phyloP scores from a whole-genome alignment of 2,797 vertebrate species.

The Ctenosaura bakeri region DNA sequence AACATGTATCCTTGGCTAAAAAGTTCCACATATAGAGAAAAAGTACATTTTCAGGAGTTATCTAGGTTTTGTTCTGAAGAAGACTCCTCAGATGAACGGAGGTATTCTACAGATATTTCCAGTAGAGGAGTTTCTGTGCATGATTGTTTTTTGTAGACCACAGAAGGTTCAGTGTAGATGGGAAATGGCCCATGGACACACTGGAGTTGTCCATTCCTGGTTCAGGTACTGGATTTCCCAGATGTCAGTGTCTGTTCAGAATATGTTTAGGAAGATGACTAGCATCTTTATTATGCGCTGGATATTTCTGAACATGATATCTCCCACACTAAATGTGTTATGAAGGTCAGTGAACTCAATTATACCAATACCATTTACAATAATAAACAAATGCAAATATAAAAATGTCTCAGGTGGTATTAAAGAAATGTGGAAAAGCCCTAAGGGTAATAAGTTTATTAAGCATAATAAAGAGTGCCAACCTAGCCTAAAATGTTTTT shows the following conservation, averaged over 20 bases:
- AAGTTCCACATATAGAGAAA: too few relatives aligned
- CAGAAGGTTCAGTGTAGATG: too few relatives aligned
- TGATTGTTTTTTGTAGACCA: too few relatives aligned
- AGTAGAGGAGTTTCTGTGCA: too few relatives aligned
- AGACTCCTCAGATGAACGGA: too few relatives aligned
- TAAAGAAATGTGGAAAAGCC: background rate
- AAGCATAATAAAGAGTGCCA: background rate
- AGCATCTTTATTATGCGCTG: background rate
- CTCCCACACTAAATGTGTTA: slow-evolving; percentile 9
- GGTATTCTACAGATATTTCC: too few relatives aligned
- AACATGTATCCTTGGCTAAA: too few relatives aligned
- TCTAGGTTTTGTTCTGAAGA: too few relatives aligned
- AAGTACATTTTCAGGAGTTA: too few relatives aligned
- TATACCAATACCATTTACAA: slow-evolving; percentile 41
- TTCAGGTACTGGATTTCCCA: background rate
- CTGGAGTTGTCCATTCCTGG: background rate
- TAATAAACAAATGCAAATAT: slow-evolving; percentile 22
- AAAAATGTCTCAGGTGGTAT: slow-evolving; percentile 15
- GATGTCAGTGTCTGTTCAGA: background rate
- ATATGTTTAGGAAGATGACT: background rate
- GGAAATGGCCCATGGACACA: too few relatives aligned
- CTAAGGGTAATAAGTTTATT: background rate
- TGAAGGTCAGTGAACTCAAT: background rate
- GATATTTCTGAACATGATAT: slow-evolving; percentile 34
- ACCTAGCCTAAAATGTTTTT: background rate